phyloP scores from a whole-genome alignment of 2,888 invertebrate genomes.

The Craniophora ligustri region DNA sequence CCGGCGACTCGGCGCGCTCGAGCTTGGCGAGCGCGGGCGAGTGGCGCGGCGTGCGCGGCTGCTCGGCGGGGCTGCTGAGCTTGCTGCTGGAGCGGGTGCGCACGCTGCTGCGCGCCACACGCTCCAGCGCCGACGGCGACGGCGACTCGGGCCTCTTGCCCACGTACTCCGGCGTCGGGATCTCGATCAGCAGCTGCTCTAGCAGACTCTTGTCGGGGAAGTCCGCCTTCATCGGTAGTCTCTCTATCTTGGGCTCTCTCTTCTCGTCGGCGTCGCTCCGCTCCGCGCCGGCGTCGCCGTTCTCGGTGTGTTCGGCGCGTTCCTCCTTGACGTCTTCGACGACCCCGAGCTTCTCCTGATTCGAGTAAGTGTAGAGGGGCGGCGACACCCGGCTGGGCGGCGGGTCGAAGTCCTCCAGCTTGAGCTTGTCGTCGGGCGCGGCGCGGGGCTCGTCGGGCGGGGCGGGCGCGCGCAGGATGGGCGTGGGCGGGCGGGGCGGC shows the following conservation, averaged over 20 bases:
- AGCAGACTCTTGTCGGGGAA: conserved; percentile 90
- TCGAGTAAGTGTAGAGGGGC: conserved; percentile 93
- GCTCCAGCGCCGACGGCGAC: conserved; percentile 82
- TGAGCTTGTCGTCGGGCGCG: conserved; percentile 56
- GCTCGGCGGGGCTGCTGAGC: conserved; percentile 90
- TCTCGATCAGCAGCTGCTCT: conserved; percentile 95
- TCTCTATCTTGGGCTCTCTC: conserved; percentile 69
- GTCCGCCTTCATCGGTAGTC: conserved; percentile 81
- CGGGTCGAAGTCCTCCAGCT: conserved; percentile 88
- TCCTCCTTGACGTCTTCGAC: conserved; percentile 75
- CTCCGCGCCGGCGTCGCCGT: conserved; percentile 65
- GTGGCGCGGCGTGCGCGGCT: conserved; percentile 79
- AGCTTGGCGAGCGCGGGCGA: conserved; percentile 76
- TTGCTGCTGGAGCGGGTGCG: conserved; percentile 91
- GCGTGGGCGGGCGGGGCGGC: conserved; percentile 30
- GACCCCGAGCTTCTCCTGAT: conserved; percentile 88
- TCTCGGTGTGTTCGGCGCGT: conserved; percentile 82
- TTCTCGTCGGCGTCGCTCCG: conserved; percentile 48
- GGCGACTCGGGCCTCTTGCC: conserved; percentile 84
- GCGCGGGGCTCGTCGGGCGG: conserved; percentile 8
- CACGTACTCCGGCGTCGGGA: conserved; percentile 90
- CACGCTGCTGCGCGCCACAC: conserved; percentile 86
- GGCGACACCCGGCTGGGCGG: conserved; percentile 92
- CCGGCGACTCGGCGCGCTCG: conserved; percentile 74
- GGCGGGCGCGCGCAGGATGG: conserved; percentile 30